phyloP scores from a whole-genome alignment of 92 coral and sea anemone genomes.

The Palythoa grandiflora region DNA sequence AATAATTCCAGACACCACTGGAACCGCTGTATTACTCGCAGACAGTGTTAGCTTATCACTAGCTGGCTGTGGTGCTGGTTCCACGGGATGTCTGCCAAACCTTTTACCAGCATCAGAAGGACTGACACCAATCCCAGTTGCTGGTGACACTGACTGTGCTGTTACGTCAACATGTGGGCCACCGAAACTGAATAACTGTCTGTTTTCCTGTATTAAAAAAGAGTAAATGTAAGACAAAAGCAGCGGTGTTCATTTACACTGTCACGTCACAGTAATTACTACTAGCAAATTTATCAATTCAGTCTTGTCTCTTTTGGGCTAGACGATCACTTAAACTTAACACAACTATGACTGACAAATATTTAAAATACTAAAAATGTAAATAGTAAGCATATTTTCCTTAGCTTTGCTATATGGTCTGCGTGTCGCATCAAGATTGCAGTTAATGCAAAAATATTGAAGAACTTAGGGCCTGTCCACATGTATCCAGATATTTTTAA shows the following conservation, averaged over 20 bases:
- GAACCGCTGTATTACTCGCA: constrained; percentile 52
- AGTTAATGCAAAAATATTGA: no score
- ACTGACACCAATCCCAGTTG: constrained; percentile 71
- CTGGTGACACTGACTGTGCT: constrained; percentile 39
- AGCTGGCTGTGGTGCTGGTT: constrained; percentile 71
- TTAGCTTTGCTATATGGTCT: no score
- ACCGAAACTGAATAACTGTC: constrained; percentile 10
- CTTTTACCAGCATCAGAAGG: constrained; percentile 87
- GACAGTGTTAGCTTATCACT: constrained; percentile 28
- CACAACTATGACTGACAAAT: no score
- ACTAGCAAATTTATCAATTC: no score
- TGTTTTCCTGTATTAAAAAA: background rate
- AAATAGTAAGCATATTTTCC: no score
- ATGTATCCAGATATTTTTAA: no score
- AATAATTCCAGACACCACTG: constrained; percentile 56
- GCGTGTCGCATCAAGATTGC: no score
- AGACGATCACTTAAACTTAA: no score
- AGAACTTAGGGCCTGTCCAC: no score
- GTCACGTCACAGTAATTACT: no score
- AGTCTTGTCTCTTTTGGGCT: no score
- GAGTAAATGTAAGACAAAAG: background rate
- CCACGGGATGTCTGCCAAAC: constrained; percentile 70
- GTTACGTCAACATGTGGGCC: constrained; percentile 14
- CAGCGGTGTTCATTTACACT: background rate
- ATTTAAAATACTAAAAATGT: no score